Percentiles rank a stretch among this genome's conserved stretches.
phyloP scores from a whole-genome alignment of 2,888 invertebrate species.

The Pantelozetes paolii region DNA sequence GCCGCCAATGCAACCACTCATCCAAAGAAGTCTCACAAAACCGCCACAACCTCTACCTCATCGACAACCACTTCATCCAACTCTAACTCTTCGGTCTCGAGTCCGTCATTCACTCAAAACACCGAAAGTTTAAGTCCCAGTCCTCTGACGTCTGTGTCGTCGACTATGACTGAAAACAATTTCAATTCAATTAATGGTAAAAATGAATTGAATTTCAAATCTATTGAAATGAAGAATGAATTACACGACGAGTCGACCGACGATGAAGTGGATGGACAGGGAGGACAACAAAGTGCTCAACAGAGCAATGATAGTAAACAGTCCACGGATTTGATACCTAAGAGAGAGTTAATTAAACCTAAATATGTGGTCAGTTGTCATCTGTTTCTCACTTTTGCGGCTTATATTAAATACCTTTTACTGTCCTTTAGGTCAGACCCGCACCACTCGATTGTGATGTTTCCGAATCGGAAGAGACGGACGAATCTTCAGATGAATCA shows the following conservation, averaged over 20 bases:
- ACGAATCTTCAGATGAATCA: slow-evolving; percentile 42
- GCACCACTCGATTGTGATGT: slow-evolving; percentile 46
- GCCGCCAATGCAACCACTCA: not conserved
- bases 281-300: slow-evolving; percentile 10
- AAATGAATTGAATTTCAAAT: not conserved
- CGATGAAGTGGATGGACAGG: slow-evolving; percentile 38
- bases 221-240: slow-evolving; percentile 42
- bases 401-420: not conserved
- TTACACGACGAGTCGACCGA: slow-evolving; percentile 41
- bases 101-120: not conserved
- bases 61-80: not conserved
- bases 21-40: slow-evolving; percentile 43
- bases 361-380: slow-evolving; percentile 47
- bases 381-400: not conserved
- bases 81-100: slow-evolving; percentile 10
- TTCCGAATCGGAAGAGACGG: slow-evolving; percentile 36
- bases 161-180: slow-evolving; percentile 16
- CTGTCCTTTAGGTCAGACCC: slow-evolving; percentile 44
- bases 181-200: not conserved
- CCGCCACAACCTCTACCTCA: slow-evolving; percentile 40
- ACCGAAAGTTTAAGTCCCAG: slow-evolving; percentile 7
- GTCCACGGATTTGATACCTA: not conserved
- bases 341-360: slow-evolving; percentile 46
- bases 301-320: slow-evolving; percentile 4
- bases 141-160: slow-evolving; percentile 8